Evolutionary conservation across 2,888 invertebrate genomes (phyloP), one percentile per base, ranked within the genome.

Genomic region (Argyresthia goedartella): DNA sequence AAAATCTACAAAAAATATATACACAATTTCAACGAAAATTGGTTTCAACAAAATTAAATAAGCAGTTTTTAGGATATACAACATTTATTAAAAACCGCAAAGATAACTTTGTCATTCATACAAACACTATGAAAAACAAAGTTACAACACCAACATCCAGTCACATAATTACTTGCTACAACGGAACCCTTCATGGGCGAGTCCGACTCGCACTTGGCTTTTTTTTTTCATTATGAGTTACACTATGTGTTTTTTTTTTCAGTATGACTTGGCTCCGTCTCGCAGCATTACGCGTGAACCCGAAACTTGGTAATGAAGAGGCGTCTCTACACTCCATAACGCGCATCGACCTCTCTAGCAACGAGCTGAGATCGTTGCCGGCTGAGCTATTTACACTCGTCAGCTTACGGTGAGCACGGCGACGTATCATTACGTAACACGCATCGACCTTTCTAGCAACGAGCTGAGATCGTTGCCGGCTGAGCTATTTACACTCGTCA

Each of bases 301-400:
- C 93, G 1, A 91, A 93, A 63, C 79, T 98, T 33, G 90, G 92
- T 59, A 89, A 92, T 50, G 88, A 88, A 58, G 89, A 91, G 53
- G 89, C 93, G 6, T 92, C 95, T 0, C 81, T 97, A n/a, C 93
- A 93, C 65, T 97, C 98, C 0, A 92, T 99, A 54, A 99, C 99
- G 0, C 89, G 98, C 42, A 85, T 99, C 33, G 99, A 99, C 75
- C 89, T 99, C 44, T 97, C 98, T 8, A 92, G 93, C 70, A 99
- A 99, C 78, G 91, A 92, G 54, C 88, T 99, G 50, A 89, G 91
- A 0, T 86, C 89, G 33, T 75, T 99, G 60, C 99, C 99, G 0
- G 78, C 91, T 0, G 91, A 92, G 53, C 86, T 99, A 49, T 97
- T 98, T 73, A 91, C 93, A 56, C 84, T 98, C 64, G 90, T 92